phyloP scores from a whole-genome alignment of 2,113 vertebrate species.

The Noctilio leporinus region DNA sequence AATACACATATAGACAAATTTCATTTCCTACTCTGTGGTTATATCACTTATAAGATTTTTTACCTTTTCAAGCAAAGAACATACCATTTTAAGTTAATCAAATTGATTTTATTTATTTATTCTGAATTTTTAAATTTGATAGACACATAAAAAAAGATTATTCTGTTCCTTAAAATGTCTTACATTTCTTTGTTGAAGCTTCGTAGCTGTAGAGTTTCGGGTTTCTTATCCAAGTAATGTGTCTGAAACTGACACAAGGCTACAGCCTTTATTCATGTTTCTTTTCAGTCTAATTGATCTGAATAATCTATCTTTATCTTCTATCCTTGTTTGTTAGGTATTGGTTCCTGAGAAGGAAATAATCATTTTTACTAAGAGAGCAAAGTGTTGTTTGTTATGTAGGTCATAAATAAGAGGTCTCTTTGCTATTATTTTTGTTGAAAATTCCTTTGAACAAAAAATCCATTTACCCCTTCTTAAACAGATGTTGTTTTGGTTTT shows the following conservation, averaged over 20 bases:
- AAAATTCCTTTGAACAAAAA: constrained; percentile 14
- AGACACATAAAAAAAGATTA: neutral
- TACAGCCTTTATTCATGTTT: constrained; percentile 58
- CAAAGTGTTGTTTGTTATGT: constrained; percentile 45
- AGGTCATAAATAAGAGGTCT: constrained; percentile 32
- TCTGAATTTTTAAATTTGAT: neutral
- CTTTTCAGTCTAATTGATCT: constrained; percentile 24
- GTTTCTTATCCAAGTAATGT: neutral
- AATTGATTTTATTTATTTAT: neutral
- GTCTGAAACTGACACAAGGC: constrained; percentile 44
- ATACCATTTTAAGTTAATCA: neutral
- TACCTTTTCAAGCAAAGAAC: neutral
- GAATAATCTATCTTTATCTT: constrained; percentile 25
- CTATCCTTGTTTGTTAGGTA: neutral
- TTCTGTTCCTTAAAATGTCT: neutral
- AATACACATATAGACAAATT: neutral
- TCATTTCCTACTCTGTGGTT: neutral
- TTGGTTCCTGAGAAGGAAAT: constrained; percentile 6
- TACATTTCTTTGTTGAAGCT: neutral
- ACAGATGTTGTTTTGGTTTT: neutral
- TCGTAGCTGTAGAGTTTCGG: neutral
- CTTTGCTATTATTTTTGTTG: neutral
- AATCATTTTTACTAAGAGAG: neutral
- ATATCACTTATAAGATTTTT: neutral
- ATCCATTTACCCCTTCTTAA: constrained; percentile 31